A percentile compares a stretch with the other conserved stretches of the same genome.
Evolutionary conservation across 2,797 vertebrate genomes (phyloP).

Genomic region (Meriones psammophilus): DNA sequence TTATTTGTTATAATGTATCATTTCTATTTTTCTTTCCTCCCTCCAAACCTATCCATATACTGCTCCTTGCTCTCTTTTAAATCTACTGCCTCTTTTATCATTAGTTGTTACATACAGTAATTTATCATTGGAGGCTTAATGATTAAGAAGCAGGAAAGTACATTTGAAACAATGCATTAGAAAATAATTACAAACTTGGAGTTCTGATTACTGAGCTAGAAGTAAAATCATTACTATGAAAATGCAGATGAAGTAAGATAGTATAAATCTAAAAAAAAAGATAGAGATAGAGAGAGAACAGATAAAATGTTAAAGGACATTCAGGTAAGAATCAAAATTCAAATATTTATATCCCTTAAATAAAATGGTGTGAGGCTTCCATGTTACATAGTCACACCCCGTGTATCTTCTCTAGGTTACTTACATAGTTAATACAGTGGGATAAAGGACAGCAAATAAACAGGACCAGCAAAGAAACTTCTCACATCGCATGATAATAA

Average conservation of each 20-base stretch:
- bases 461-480: background rate
- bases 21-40: background rate
- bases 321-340: background rate
- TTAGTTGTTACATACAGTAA: background rate
- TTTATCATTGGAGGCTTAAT: background rate
- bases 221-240: background rate
- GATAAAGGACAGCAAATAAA: background rate
- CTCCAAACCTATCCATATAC: background rate
- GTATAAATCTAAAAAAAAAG: background rate
- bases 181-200: background rate
- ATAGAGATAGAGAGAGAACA: background rate
- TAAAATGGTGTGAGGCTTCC: background rate
- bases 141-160: background rate
- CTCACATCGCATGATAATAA: background rate
- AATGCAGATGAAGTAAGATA: background rate
- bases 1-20: background rate
- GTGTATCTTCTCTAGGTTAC: background rate
- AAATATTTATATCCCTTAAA: background rate
- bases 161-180: background rate
- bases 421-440: background rate
- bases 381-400: background rate
- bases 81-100: background rate
- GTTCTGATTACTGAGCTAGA: background rate
- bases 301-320: background rate
- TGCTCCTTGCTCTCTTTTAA: background rate